Evolutionary conservation across 2,113 vertebrate species (phyloP), one percentile per base, ranked within the genome.

Genomic region (Hypanus sabinus): DNA sequence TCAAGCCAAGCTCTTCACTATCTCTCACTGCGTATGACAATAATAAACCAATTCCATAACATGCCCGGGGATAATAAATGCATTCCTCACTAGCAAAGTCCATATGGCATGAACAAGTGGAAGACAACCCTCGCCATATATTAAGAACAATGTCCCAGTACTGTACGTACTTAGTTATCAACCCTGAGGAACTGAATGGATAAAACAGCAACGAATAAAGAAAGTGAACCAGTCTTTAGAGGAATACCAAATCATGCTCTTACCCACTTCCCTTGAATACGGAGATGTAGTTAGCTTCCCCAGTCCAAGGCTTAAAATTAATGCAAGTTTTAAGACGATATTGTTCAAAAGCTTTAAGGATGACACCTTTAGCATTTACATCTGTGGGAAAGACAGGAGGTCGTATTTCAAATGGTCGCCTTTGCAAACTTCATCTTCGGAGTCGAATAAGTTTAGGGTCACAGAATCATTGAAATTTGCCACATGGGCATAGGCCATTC

Each of bases 241-340:
- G 57, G 62, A 75, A 24, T 91, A 75, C 5, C 12, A 57, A 33
- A 10, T 88, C 16, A 20, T 94, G 70, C 68, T 94, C 97, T 96
- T 96, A 99, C 99, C 98, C 98, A 55, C 94, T 96, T 85, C 97
- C 98, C 96, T 98, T 98, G 95, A 98, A 97, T 22, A 99, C 97
- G 24, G 96, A 97, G 95, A 99, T 98, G 94, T 98, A 99, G 96
- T 99, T 98, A 94, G 95, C 10, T 95, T 99, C 99, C 93, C 98
- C 98, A 22, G 94, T 93, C 98, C 98, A 99, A 70, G 98, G 98
- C 94, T 98, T 98, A 95, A 99, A 99, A 96, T 99, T 97, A 70
- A 99, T 98, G 95, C 99, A 99, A 5, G 97, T 97, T 96, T 99
- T 99, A 36, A 99, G 96, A 70, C 97, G 96, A 95, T 99, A 99